These are phyloP conservation scores for Macropis europaea DNA, from an alignment of 2,888 invertebrate species.

Conservation along the genomic window DNA sequence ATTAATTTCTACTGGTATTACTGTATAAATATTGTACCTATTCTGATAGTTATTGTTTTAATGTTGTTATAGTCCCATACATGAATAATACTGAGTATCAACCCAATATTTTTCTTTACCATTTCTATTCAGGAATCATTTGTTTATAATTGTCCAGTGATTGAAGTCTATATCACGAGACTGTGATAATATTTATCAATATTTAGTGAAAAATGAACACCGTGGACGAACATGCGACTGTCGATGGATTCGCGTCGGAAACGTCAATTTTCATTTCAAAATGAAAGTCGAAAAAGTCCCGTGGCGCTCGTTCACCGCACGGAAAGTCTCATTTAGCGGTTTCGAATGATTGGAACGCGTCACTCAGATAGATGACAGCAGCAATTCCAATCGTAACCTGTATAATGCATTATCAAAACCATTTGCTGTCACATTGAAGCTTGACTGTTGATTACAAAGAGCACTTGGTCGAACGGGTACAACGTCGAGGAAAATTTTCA, in stretches of 20 bases:
- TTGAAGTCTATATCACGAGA: too few species aligned
- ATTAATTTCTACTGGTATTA: too few species aligned
- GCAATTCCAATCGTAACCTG: neutral
- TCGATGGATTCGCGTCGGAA: neutral
- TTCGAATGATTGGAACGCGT: conserved; percentile 20
- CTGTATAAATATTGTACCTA: too few species aligned
- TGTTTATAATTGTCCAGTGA: too few species aligned
- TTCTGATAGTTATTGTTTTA: too few species aligned
- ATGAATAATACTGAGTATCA: too few species aligned
- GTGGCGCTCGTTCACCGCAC: neutral
- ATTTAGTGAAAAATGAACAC: neutral
- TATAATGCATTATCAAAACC: conserved; percentile 26
- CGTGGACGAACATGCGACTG: neutral
- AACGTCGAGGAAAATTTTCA: neutral
- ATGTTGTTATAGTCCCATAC: too few species aligned
- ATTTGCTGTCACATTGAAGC: conserved; percentile 4
- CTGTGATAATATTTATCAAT: neutral
- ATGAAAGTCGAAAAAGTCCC: conserved; percentile 9
- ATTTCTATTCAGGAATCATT: too few species aligned
- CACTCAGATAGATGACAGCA: conserved; percentile 30
- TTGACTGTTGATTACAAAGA: neutral
- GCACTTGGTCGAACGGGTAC: neutral
- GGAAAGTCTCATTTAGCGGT: conserved; percentile 5
- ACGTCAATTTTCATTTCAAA: conserved; percentile 38
- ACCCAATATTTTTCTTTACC: too few species aligned